These are phyloP conservation scores for Therioaphis trifolii DNA, from an alignment of 2,888 invertebrate species.

Conservation along the genomic window DNA sequence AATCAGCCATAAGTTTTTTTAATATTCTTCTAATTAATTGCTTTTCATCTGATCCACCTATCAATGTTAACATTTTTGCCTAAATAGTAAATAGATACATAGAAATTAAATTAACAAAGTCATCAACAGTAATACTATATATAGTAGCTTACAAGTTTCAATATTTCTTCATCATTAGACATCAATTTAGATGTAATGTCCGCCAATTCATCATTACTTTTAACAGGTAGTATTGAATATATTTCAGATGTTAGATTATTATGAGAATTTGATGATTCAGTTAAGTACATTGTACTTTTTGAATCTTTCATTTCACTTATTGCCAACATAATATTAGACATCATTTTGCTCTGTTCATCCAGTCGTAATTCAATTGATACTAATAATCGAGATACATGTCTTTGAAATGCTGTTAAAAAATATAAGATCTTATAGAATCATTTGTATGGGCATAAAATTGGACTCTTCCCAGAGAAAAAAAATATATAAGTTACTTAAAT, in stretches of 20 bases:
- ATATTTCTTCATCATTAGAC: not conserved
- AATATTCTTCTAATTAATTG: conserved; percentile 10
- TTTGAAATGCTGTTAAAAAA: conserved; percentile 14
- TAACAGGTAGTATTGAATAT: no score
- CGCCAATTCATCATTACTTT: no score
- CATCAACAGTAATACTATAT: not conserved
- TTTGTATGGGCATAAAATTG: no score
- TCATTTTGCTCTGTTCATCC: no score
- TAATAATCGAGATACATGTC: not conserved
- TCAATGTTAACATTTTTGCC: conserved; percentile 10
- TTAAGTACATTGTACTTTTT: not conserved
- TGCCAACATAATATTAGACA: not conserved
- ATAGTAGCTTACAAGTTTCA: not conserved
- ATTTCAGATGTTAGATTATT: not conserved
- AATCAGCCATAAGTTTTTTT: not conserved
- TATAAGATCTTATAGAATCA: no score
- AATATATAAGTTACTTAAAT: no score
- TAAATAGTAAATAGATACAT: no score
- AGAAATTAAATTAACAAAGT: conserved; percentile 1
- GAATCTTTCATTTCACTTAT: conserved; percentile 16
- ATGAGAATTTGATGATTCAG: not conserved
- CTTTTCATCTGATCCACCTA: not conserved
- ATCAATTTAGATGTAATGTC: conserved; percentile 6
- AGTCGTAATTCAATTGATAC: no score
- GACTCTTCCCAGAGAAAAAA: no score